phyloP scores from a whole-genome alignment of 2,113 vertebrate genomes.

The Salminus brasiliensis region DNA sequence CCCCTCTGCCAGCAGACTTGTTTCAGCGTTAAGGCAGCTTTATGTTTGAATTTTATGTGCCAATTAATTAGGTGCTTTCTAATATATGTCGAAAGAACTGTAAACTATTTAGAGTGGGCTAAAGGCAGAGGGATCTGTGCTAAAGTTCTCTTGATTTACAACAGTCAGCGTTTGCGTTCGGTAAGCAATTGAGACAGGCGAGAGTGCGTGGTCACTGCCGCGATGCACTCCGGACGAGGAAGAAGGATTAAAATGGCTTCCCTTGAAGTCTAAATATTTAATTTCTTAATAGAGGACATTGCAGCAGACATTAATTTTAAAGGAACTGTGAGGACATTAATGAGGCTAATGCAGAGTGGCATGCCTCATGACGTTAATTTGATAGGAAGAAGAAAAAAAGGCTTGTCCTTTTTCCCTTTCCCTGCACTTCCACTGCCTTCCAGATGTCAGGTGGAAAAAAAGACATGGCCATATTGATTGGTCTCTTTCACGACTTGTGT shows the following conservation, averaged over 20 bases:
- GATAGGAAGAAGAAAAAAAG: constrained; percentile 9
- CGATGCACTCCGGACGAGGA: constrained; percentile 43
- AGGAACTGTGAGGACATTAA: constrained; percentile 61
- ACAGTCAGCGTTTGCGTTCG: constrained; percentile 45
- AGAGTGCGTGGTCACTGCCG: constrained; percentile 28
- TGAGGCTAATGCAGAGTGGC: constrained; percentile 59
- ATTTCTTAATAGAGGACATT: constrained; percentile 65
- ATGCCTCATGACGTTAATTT: constrained; percentile 58
- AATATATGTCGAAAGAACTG: constrained; percentile 59
- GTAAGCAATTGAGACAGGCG: constrained; percentile 54
- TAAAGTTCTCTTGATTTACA: constrained; percentile 56
- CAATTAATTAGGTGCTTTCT: constrained; percentile 67
- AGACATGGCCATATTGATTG: background rate
- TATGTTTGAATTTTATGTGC: constrained; percentile 64
- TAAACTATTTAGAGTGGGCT: constrained; percentile 62
- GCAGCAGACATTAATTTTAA: constrained; percentile 62
- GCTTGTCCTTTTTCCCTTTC: constrained; percentile 3
- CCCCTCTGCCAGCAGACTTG: constrained; percentile 48
- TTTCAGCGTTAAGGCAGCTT: constrained; percentile 61
- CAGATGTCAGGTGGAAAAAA: background rate
- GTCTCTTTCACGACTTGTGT: background rate
- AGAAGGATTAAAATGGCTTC: constrained; percentile 59
- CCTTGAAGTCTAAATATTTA: constrained; percentile 67
- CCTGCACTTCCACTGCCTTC: constrained; percentile 6
- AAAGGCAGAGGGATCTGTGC: constrained; percentile 51